These are phyloP conservation scores for Megalops cyprinoides DNA, from an alignment of 2,797 vertebrate genomes.

Conservation along the genomic window DNA sequence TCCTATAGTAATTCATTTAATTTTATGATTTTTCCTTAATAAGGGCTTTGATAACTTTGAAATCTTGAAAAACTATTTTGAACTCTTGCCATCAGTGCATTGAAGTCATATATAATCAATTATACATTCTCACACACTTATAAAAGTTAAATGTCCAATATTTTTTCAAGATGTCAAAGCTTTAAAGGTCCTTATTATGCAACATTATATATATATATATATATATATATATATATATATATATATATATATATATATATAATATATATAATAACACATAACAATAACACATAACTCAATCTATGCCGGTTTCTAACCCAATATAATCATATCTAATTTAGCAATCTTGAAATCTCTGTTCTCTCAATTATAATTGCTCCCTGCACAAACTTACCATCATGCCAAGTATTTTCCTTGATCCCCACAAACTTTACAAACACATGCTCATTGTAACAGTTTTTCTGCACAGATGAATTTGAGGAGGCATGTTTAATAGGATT, in stretches of 20 bases:
- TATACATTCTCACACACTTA: not conserved
- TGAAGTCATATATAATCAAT: not conserved
- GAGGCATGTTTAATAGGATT: conserved; percentile 16
- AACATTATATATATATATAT: no score
- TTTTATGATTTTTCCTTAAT: not conserved
- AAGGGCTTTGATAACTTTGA: not conserved
- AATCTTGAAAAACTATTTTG: not conserved
- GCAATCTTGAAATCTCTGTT: no score
- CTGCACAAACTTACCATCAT: no score
- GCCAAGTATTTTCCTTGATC: no score
- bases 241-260: no score
- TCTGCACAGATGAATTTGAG: conserved; percentile 12
- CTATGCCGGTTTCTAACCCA: no score
- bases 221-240: no score
- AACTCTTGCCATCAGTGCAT: not conserved
- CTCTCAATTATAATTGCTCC: no score
- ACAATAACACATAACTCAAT: no score
- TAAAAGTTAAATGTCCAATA: not conserved
- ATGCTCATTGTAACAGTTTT: not conserved
- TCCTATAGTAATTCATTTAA: not conserved
- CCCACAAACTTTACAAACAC: not conserved
- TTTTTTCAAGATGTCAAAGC: not conserved
- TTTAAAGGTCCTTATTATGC: not conserved
- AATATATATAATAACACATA: no score
- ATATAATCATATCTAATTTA: no score